Conservation (phyloP, 2,888 invertebrate genomes). For the Cheilosia vernalis region DNA sequence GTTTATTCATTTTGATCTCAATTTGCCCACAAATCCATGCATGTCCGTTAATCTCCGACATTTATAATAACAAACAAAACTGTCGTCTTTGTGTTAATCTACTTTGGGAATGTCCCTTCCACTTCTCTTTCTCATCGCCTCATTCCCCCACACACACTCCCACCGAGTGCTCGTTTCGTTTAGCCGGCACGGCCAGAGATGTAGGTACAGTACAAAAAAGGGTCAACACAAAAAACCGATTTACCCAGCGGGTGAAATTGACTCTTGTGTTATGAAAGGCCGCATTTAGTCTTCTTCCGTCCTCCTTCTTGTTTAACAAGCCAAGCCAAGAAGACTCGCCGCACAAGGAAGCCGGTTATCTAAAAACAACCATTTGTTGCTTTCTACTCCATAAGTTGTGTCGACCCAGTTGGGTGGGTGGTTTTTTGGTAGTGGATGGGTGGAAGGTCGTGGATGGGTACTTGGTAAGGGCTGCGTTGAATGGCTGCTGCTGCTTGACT, state of each 20-base stretch:
- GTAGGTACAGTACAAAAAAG: slow-evolving; percentile 56
- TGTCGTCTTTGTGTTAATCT: slow-evolving; percentile 74
- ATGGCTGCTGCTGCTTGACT: slow-evolving; percentile 59
- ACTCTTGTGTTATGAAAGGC: slow-evolving; percentile 72
- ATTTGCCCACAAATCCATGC: slow-evolving; percentile 69
- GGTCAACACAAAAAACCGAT: slow-evolving; percentile 71
- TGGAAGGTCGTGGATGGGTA: slow-evolving; percentile 1
- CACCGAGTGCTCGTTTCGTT: slow-evolving; percentile 24
- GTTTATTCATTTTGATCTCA: slow-evolving; percentile 56
- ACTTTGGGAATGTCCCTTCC: slow-evolving; percentile 65
- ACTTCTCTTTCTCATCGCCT: slow-evolving; percentile 16
- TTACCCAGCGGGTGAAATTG: slow-evolving; percentile 72
- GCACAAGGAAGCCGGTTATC: slow-evolving; percentile 72
- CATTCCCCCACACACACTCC: neutral
- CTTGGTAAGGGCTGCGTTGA: slow-evolving; percentile 29
- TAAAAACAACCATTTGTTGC: slow-evolving; percentile 75
- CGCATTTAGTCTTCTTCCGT: slow-evolving; percentile 71
- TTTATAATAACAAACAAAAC: slow-evolving; percentile 74
- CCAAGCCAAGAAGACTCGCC: slow-evolving; percentile 72
- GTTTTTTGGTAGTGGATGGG: neutral
- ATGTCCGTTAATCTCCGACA: slow-evolving; percentile 72
- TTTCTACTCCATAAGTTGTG: slow-evolving; percentile 41
- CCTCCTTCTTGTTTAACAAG: slow-evolving; percentile 70
- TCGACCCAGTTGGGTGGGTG: neutral
- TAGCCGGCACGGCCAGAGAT: slow-evolving; percentile 27